Conservation (phyloP, 2,797 vertebrate genomes). For the Hydrolagus colliei region DNA sequence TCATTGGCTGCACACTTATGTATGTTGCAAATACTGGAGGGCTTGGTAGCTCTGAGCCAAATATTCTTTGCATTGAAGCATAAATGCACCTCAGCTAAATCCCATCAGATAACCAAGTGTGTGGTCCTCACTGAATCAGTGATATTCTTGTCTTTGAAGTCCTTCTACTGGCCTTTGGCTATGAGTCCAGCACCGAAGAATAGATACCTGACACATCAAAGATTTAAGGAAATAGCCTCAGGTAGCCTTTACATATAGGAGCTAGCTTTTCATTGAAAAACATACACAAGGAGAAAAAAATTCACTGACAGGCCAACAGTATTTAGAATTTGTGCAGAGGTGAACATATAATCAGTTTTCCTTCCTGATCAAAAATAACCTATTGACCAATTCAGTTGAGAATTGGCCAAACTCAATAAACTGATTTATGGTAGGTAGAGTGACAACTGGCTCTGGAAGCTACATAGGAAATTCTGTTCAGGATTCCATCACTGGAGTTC, state of each 20-base stretch:
- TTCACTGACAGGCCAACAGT: not conserved
- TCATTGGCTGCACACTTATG: not conserved
- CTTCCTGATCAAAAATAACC: not conserved
- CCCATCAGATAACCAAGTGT: not conserved
- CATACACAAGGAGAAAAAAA: not conserved
- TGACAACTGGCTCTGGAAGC: too few species aligned
- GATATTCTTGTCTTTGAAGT: conserved; percentile 22
- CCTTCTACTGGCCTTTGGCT: conserved; percentile 7
- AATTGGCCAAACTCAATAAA: not conserved
- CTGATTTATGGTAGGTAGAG: not conserved
- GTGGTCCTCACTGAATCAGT: conserved; percentile 14
- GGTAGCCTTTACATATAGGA: conserved; percentile 11
- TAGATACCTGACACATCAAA: conserved; percentile 2
- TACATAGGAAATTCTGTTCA: too few species aligned
- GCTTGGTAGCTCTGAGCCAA: not conserved
- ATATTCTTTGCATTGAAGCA: not conserved
- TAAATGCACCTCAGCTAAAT: not conserved
- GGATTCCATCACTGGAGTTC: too few species aligned
- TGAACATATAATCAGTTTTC: not conserved
- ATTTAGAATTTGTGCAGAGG: not conserved
- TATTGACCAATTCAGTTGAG: not conserved
- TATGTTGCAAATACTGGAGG: not conserved
- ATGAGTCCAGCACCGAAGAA: conserved; percentile 10
- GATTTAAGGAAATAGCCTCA: not conserved
- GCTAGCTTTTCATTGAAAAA: conserved; percentile 12